Evolutionary conservation across 2,113 vertebrate genomes (phyloP).

Genomic region (Corythaeola cristata): DNA sequence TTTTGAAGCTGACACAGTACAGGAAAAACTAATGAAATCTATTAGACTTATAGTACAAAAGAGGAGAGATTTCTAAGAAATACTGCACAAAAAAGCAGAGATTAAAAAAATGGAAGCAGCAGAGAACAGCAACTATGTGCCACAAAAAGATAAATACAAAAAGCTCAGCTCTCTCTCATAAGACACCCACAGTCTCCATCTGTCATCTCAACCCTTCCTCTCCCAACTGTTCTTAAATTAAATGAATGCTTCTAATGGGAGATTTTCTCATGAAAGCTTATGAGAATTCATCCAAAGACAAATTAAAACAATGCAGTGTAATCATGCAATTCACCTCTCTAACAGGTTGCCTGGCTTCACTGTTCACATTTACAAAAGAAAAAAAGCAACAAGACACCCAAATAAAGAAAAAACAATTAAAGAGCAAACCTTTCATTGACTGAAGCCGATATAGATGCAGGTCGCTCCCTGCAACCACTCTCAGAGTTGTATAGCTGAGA

Average conservation of each 20-base stretch:
- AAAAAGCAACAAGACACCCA: background rate
- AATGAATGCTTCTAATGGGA: slow-evolving; percentile 74
- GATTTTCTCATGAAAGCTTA: slow-evolving; percentile 78
- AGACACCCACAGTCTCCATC: slow-evolving; percentile 78
- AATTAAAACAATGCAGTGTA: slow-evolving; percentile 73
- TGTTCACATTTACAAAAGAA: background rate
- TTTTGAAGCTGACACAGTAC: slow-evolving; percentile 36
- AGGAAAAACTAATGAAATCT: slow-evolving; percentile 57
- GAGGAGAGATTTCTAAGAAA: slow-evolving; percentile 50
- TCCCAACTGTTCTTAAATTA: slow-evolving; percentile 79
- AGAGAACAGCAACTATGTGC: slow-evolving; percentile 13
- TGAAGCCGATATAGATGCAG: background rate
- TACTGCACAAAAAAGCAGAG: slow-evolving; percentile 37
- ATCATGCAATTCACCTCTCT: slow-evolving; percentile 61
- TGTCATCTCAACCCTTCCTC: slow-evolving; percentile 82
- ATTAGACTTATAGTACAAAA: slow-evolving; percentile 36
- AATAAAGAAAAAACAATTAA: background rate
- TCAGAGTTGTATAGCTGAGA: background rate
- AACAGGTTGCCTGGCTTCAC: slow-evolving; percentile 24
- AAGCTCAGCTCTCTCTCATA: slow-evolving; percentile 67
- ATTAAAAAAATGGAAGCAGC: slow-evolving; percentile 26
- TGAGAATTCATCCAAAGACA: slow-evolving; percentile 75
- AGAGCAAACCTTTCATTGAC: background rate
- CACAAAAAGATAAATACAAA: slow-evolving; percentile 59
- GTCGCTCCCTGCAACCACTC: background rate